These are phyloP conservation scores for Columba livia DNA, from an alignment of 2,113 vertebrate species.

Conservation along the genomic window DNA sequence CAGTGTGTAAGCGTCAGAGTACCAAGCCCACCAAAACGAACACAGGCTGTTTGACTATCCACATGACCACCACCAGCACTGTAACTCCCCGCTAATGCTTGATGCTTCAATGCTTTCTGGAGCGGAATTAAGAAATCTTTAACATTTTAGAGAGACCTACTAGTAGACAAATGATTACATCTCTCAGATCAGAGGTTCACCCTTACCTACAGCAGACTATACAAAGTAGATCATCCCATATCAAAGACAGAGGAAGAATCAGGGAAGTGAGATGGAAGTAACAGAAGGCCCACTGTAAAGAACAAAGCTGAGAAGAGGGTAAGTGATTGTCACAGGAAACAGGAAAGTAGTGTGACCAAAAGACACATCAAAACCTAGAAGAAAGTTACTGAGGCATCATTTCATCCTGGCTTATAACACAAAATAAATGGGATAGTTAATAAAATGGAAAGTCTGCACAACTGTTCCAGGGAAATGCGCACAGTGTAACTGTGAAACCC, in stretches of 20 bases:
- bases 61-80: background rate
- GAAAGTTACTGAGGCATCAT: background rate
- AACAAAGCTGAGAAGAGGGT: background rate
- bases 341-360: background rate
- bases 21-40: background rate
- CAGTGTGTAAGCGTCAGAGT: background rate
- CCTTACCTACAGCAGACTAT: background rate
- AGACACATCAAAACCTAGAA: background rate
- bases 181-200: background rate
- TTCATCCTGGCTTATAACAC: background rate
- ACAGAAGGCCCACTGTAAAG: background rate
- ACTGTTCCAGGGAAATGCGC: background rate
- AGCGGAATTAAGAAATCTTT: background rate
- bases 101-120: background rate
- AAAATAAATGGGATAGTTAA: background rate
- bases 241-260: background rate
- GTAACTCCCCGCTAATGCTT: background rate
- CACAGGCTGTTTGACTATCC: background rate
- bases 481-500: background rate
- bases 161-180: background rate
- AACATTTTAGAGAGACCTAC: background rate
- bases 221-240: background rate
- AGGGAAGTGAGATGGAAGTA: background rate
- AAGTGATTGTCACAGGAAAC: background rate
- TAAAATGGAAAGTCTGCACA: background rate